Percentiles rank a stretch among this genome's conserved stretches.
phyloP scores from a whole-genome alignment of 2,888 invertebrate species.

The Andrena hattorfiana region DNA sequence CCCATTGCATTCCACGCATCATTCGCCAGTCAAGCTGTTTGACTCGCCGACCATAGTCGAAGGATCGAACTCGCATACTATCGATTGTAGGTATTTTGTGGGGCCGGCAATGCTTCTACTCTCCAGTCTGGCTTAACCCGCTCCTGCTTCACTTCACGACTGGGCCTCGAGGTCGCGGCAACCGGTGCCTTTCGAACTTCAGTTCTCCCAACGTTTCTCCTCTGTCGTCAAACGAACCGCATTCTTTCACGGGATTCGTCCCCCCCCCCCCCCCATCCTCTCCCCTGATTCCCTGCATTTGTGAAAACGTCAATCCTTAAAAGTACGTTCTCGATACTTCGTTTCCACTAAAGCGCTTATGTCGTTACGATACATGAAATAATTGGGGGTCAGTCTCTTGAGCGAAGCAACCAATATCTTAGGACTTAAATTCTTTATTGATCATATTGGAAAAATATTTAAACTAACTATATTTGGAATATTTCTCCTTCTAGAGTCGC shows the following conservation, averaged over 20 bases:
- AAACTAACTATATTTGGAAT: too few relatives aligned
- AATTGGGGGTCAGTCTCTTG: too few relatives aligned
- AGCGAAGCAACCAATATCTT: too few relatives aligned
- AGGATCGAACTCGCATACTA: slow-evolving; percentile 73
- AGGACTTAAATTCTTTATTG: too few relatives aligned
- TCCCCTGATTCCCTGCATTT: slow-evolving; percentile 9
- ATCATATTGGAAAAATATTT: too few relatives aligned
- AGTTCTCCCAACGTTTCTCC: slow-evolving; percentile 25
- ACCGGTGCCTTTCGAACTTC: slow-evolving; percentile 34
- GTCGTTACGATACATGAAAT: too few relatives aligned
- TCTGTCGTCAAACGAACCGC: slow-evolving; percentile 35
- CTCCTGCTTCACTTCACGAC: slow-evolving; percentile 46
- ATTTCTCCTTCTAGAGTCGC: too few relatives aligned
- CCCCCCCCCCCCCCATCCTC: slow-evolving; percentile 25
- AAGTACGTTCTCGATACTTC: not conserved
- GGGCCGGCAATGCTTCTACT: slow-evolving; percentile 57
- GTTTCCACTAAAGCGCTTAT: too few relatives aligned
- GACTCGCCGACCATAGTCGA: slow-evolving; percentile 75
- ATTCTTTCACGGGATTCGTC: slow-evolving; percentile 41
- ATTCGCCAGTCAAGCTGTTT: slow-evolving; percentile 79
- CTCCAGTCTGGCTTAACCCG: slow-evolving; percentile 39
- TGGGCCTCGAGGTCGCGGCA: slow-evolving; percentile 42
- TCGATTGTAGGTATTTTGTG: slow-evolving; percentile 73
- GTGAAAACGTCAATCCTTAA: slow-evolving; percentile 6
- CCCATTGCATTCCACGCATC: slow-evolving; percentile 83